Conservation (phyloP, 2,113 vertebrate genomes). For the Ramphastos sulfuratus region DNA sequence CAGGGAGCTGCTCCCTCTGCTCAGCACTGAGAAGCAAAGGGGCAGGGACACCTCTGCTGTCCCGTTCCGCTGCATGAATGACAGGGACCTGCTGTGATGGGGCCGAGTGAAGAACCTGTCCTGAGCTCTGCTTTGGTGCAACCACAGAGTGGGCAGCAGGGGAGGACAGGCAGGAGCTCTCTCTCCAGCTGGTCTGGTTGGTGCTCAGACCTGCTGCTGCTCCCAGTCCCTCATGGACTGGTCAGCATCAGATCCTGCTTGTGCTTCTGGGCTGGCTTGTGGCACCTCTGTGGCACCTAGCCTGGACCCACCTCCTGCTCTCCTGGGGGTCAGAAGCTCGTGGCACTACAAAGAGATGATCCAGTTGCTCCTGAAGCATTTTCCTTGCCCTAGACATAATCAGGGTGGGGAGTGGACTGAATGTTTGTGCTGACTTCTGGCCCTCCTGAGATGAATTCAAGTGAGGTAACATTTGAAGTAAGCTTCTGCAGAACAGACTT, state of each 20-base stretch:
- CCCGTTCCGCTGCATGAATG: not conserved
- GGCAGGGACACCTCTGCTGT: not conserved
- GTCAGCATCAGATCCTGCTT: not conserved
- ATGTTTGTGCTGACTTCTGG: not conserved
- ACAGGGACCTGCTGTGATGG: not conserved
- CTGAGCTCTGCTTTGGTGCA: not conserved
- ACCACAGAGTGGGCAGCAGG: not conserved
- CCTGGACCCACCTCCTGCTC: not conserved
- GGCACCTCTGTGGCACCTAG: not conserved
- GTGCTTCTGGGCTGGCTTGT: not conserved
- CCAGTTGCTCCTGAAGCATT: not conserved
- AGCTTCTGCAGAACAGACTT: not conserved
- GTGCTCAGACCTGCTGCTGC: not conserved
- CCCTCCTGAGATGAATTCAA: not conserved
- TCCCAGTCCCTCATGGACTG: not conserved
- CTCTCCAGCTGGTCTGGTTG: not conserved
- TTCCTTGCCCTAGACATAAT: not conserved
- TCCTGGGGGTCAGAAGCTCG: accelerated
- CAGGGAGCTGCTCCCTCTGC: not conserved
- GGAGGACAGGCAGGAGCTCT: not conserved
- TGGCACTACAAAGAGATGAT: accelerated
- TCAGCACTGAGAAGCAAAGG: not conserved
- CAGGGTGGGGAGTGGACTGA: not conserved
- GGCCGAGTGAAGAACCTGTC: not conserved
- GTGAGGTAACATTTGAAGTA: not conserved